Evolutionary conservation across 1,140 invertebrate species (phyloP), one percentile per base, ranked within the genome.

Genomic region (Tenebrio molitor): DNA sequence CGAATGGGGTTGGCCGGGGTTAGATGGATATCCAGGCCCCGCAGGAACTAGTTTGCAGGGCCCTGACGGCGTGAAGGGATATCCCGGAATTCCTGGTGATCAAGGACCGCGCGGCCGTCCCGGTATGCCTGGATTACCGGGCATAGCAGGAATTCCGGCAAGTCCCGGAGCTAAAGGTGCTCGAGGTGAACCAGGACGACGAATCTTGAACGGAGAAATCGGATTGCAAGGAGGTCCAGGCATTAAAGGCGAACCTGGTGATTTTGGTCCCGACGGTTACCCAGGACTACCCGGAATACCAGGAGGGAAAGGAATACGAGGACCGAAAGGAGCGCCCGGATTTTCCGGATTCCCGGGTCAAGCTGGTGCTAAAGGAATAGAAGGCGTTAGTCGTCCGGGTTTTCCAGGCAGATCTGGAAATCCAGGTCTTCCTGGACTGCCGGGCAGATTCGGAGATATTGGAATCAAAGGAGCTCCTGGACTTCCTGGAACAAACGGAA

Each of bases 311-410:
- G 92, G 92, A 73, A 80, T 84, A 33, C 83, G 76, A 58, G 91
- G 91, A 14, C 84, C 87, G 39, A 79, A 79, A 7, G 90, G 90
- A 16, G 81, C 83, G 0, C 82, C 83, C 7, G 88, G 88, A 21
- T 88, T 88, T 46, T 89, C 89, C 76, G 91, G 91, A 68, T 86
- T 90, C 71, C 84, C 84, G 7, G 89, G 89, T 23, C 87, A 89
- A 63, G 89, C 89, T 76, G 92, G 92, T 66, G 85, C 90, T 69
- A 81, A 85, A 70, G 92, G 92, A 6, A 78, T 79, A 72, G 77
- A 80, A 29, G 89, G 89, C 7, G 81, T 84, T 8, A 86, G 91
- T 73, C 33, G 74, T 2, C 79, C 75, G 7, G 89, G 89, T 14
- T 76, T 74, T 0, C 83, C 83, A 41, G 89, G 89, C 1, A 84